phyloP scores from a whole-genome alignment of 2,888 invertebrate genomes.

The Acanthosepion esculentum region DNA sequence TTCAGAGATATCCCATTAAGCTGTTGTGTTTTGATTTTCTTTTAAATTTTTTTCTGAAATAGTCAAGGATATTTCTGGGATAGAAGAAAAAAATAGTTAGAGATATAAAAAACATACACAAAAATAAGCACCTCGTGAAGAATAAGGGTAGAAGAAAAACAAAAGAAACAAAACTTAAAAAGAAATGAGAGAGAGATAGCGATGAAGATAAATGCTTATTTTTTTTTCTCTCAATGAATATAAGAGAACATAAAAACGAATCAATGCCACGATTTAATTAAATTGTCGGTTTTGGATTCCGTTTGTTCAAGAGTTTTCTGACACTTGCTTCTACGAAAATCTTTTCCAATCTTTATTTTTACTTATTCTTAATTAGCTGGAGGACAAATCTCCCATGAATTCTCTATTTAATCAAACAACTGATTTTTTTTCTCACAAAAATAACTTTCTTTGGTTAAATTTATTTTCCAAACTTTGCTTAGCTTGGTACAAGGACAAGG shows the following conservation, averaged over 20 bases:
- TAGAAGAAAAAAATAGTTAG: not conserved
- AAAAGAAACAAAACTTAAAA: not conserved
- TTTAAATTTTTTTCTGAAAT: not conserved
- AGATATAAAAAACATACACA: not conserved
- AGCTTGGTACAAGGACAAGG: not conserved
- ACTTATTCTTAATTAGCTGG: not conserved
- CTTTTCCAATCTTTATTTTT: not conserved
- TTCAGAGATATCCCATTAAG: not conserved
- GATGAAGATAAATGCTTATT: not conserved
- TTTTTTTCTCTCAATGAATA: not conserved
- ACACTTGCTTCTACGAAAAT: not conserved
- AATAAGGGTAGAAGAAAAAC: not conserved
- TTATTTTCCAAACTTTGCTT: no score
- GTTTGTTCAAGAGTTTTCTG: not conserved
- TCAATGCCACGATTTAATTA: not conserved
- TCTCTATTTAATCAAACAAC: not conserved
- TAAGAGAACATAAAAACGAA: not conserved
- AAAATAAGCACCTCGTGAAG: not conserved
- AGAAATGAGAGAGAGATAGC: not conserved
- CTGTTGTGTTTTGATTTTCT: not conserved
- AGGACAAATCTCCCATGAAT: not conserved
- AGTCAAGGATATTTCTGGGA: not conserved
- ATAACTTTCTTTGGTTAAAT: not conserved
- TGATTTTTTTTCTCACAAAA: no score
- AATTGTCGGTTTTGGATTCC: slow-evolving; percentile 7